These are phyloP conservation scores for Telenomus remus DNA, from an alignment of 1,140 invertebrate genomes.

Conservation along the genomic window DNA sequence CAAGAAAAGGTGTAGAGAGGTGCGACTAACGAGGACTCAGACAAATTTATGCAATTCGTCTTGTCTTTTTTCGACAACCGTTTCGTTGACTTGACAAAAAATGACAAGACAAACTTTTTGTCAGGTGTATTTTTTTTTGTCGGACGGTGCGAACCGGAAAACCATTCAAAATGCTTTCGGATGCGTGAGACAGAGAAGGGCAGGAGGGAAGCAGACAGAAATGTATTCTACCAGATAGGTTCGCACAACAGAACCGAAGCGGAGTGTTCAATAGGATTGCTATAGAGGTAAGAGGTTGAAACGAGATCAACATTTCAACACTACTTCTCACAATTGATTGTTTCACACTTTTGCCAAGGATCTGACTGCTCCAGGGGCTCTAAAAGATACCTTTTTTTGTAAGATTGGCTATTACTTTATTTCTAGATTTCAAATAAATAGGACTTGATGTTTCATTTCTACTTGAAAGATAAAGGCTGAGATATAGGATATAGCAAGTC, in stretches of 20 bases:
- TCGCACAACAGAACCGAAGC: conserved; percentile 21
- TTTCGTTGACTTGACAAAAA: conserved; percentile 1
- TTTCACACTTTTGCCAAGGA: conserved; percentile 1
- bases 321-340: conserved; percentile 14
- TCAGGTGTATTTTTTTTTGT: background rate
- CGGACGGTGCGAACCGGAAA: conserved; percentile 2
- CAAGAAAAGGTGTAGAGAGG: conserved; percentile 23
- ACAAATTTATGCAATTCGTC: conserved; percentile 1
- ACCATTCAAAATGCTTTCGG: conserved; percentile 4
- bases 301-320: conserved; percentile 16
- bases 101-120: conserved; percentile 18
- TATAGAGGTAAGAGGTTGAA: conserved; percentile 6
- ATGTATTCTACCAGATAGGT: conserved; percentile 11
- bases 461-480: background rate
- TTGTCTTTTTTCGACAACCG: background rate
- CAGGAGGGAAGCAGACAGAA: background rate
- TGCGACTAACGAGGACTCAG: conserved; percentile 23
- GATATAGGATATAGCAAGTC: no score
- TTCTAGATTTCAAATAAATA: background rate
- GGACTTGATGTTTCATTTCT: background rate
- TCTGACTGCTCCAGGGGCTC: conserved; percentile 2
- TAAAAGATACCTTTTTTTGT: conserved; percentile 1
- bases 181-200: conserved; percentile 3
- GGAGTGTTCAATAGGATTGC: conserved; percentile 18
- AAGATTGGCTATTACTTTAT: background rate